Conservation (phyloP, 2,797 vertebrate species). For the Urophycis tenuis region DNA sequence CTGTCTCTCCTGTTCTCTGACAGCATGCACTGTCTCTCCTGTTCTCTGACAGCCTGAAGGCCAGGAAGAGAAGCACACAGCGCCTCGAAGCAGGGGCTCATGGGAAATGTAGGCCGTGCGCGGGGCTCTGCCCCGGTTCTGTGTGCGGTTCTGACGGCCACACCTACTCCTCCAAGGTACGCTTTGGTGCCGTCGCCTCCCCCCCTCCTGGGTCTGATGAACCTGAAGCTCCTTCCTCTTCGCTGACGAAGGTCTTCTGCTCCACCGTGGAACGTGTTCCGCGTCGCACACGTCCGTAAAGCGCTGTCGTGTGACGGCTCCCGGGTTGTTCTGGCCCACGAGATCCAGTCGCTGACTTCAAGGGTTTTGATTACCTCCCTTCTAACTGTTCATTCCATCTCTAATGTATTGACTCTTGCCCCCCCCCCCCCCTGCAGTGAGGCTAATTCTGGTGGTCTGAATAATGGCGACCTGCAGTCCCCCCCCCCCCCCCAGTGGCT, state of each 20-base stretch:
- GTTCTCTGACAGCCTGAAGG: conserved; percentile 56
- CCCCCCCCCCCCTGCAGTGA: background rate
- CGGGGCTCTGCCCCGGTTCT: conserved; percentile 39
- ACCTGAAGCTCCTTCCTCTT: background rate
- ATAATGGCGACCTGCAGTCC: background rate
- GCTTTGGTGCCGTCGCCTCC: background rate
- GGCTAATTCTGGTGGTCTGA: background rate
- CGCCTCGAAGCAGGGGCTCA: conserved; percentile 65
- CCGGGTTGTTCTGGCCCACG: background rate
- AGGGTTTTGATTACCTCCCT: background rate
- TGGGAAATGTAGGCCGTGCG: conserved; percentile 75
- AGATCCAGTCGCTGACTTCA: background rate
- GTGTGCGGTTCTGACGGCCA: conserved; percentile 80
- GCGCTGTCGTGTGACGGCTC: too few species aligned
- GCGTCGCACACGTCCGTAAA: too few species aligned
- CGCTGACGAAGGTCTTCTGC: too few species aligned
- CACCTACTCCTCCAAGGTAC: conserved; percentile 73
- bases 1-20: conserved; percentile 4
- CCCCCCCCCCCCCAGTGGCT: too few species aligned
- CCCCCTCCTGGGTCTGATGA: background rate
- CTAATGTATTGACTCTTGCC: background rate
- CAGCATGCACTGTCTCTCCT: conserved; percentile 9
- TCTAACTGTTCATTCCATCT: background rate
- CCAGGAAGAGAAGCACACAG: conserved; percentile 73
- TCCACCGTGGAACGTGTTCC: too few species aligned